These are phyloP conservation scores for Caenorhabditis becei DNA, from an alignment of 2,888 invertebrate species.

Conservation along the genomic window DNA sequence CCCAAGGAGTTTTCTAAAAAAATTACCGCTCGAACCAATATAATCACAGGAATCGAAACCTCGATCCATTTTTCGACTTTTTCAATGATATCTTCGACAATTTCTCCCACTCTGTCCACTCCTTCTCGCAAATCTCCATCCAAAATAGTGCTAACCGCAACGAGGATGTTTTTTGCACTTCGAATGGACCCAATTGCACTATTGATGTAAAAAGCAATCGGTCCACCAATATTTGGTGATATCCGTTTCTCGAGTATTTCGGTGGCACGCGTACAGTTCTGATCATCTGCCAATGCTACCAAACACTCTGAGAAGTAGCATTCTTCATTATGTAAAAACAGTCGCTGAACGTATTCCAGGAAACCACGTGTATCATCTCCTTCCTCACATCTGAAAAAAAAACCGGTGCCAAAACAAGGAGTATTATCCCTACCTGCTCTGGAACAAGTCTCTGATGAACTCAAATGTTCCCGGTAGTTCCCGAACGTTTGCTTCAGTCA, in stretches of 20 bases:
- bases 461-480: not conserved
- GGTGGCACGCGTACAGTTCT: slow-evolving; percentile 7
- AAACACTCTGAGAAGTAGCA: not conserved
- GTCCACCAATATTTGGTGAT: not conserved
- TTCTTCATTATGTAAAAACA: not conserved
- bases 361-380: not conserved
- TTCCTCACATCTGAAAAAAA: not conserved
- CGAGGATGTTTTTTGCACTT: not conserved
- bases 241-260: not conserved
- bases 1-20: slow-evolving; percentile 20
- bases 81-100: not conserved
- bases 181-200: not conserved
- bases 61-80: slow-evolving; percentile 5
- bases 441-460: not conserved
- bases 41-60: not conserved
- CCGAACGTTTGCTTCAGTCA: not conserved
- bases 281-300: not conserved
- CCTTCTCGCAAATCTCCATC: slow-evolving; percentile 12
- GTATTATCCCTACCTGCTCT: not conserved
- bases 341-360: not conserved
- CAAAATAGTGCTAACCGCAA: not conserved
- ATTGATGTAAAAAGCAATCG: not conserved
- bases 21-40: not conserved
- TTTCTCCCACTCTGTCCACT: not conserved
- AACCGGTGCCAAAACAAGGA: not conserved